Evolutionary conservation across 2,797 vertebrate genomes (phyloP).

Genomic region (Emydoidea blandingii): DNA sequence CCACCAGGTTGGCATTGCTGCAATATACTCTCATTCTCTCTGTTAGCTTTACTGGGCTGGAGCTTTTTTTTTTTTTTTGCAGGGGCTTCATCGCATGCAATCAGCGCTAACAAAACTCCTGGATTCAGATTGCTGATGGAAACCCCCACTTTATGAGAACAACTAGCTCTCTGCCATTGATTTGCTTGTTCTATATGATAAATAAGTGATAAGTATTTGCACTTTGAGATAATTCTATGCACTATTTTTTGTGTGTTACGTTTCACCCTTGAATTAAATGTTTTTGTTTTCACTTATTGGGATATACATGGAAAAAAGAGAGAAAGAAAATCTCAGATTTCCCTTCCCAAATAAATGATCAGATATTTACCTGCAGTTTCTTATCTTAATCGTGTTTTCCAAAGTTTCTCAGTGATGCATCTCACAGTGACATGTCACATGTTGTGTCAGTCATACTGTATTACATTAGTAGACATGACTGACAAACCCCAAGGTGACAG

Average conservation of each 20-base stretch:
- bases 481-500: constrained; percentile 62
- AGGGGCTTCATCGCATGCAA: neutral
- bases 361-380: neutral
- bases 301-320: neutral
- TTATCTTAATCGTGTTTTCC: constrained; percentile 36
- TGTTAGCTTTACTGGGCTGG: constrained; percentile 13
- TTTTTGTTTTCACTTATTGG: neutral
- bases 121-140: neutral
- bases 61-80: neutral
- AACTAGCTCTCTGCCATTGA: constrained; percentile 15
- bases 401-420: constrained; percentile 44
- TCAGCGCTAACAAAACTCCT: neutral
- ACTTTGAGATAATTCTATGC: neutral
- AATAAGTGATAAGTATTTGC: constrained; percentile 1
- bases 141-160: neutral
- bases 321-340: neutral
- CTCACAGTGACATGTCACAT: constrained; percentile 67
- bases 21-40: neutral
- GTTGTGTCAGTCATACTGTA: constrained; percentile 61
- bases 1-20: constrained; percentile 2
- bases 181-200: constrained; percentile 34
- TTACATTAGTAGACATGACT: constrained; percentile 56
- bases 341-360: neutral
- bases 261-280: neutral
- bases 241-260: neutral